Percentiles rank a stretch among this genome's conserved stretches.
These are phyloP conservation scores for Nerophis lumbriciformis DNA, from an alignment of 2,113 vertebrate genomes.

Conservation along the genomic window DNA sequence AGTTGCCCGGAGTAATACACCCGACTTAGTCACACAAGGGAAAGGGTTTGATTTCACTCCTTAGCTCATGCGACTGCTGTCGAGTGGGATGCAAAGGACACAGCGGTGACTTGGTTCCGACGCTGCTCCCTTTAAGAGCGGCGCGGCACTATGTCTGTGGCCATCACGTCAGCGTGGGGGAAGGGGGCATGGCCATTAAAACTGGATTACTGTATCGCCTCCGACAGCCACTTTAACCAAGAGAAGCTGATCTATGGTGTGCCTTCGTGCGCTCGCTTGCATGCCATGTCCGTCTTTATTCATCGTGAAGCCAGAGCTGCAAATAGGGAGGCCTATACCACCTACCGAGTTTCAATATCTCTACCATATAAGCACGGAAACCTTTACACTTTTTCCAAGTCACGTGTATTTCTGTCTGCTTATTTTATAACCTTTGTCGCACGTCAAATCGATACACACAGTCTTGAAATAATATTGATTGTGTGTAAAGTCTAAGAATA, in stretches of 20 bases:
- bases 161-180: slow-evolving; percentile 54
- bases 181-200: slow-evolving; percentile 60
- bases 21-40: slow-evolving; percentile 15
- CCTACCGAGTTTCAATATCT: neutral
- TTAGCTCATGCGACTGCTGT: slow-evolving; percentile 37
- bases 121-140: slow-evolving; percentile 57
- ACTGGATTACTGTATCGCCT: slow-evolving; percentile 63
- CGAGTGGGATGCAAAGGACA: slow-evolving; percentile 26
- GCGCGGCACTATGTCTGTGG: slow-evolving; percentile 41
- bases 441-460: neutral
- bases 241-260: slow-evolving; percentile 52
- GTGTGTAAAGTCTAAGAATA: neutral
- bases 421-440: slow-evolving; percentile 5
- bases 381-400: neutral
- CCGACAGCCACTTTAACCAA: slow-evolving; percentile 59
- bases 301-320: slow-evolving; percentile 20
- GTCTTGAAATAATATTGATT: neutral
- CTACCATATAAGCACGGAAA: neutral
- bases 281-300: slow-evolving; percentile 40
- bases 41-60: slow-evolving; percentile 12
- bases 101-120: slow-evolving; percentile 42
- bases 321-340: slow-evolving; percentile 14
- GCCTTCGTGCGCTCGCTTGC: slow-evolving; percentile 35
- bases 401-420: neutral
- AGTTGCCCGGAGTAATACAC: slow-evolving; percentile 11